Conservation (phyloP, 1,140 invertebrate species). For the Neotoxoptera formosana region DNA sequence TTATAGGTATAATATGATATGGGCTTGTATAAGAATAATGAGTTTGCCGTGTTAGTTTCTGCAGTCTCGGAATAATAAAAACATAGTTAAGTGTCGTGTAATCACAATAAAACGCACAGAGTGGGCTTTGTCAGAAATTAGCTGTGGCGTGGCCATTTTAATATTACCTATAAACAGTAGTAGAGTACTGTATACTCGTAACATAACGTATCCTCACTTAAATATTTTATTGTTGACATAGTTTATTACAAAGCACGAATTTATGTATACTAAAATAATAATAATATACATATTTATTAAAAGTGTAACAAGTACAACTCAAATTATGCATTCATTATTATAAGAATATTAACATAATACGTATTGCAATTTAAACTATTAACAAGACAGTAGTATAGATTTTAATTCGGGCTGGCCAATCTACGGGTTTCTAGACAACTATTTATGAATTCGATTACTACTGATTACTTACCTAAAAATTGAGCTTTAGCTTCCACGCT, state of each 20-base stretch:
- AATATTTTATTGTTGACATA: neutral
- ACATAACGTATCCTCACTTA: neutral
- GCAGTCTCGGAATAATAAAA: neutral
- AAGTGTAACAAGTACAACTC: neutral
- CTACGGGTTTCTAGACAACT: neutral
- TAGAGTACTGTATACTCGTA: neutral
- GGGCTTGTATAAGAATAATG: neutral
- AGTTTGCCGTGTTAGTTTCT: neutral
- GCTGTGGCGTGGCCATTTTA: neutral
- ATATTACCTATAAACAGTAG: neutral
- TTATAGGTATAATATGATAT: neutral
- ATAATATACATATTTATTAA: neutral
- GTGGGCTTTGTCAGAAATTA: neutral
- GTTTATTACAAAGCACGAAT: neutral
- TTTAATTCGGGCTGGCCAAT: neutral
- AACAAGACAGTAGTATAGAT: neutral
- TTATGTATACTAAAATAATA: neutral
- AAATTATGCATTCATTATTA: neutral
- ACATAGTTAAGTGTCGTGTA: neutral
- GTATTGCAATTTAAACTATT: neutral
- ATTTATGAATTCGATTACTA: neutral
- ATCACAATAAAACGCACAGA: neutral
- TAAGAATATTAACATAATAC: neutral
- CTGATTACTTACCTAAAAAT: constrained; percentile 67
- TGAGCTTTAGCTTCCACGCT: constrained; percentile 69